Conservation (phyloP, 37 sponge, comb jelly and placozoan species). For the Halichondria panicea region DNA sequence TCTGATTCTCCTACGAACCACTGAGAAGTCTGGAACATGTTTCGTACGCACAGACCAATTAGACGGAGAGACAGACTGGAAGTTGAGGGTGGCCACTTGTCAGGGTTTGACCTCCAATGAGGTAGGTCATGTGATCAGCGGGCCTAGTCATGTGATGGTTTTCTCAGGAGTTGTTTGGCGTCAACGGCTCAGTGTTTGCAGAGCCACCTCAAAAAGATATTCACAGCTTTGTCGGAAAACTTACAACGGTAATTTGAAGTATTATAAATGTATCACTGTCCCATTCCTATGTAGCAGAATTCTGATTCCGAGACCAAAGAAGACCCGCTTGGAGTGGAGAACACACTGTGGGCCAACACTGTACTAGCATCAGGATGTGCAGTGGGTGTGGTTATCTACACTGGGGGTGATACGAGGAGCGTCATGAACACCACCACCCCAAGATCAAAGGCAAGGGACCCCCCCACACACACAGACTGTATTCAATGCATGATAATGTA, state of each 20-base stretch:
- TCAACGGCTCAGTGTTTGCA: conserved; percentile 67
- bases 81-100: conserved; percentile 69
- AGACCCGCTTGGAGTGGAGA: conserved; percentile 86
- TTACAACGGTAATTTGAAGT: conserved; percentile 49
- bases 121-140: conserved; percentile 12
- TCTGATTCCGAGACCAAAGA: conserved; percentile 33
- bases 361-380: conserved; percentile 92
- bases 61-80: conserved; percentile 99
- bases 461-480: background rate
- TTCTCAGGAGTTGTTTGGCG: conserved; percentile 48
- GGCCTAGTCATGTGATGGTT: background rate
- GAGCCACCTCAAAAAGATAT: conserved; percentile 87
- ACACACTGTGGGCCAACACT: conserved; percentile 92
- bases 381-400: conserved; percentile 86
- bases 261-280: background rate
- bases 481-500: background rate
- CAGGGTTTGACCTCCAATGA: conserved; percentile 65
- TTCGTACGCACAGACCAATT: conserved; percentile 94
- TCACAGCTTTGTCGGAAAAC: conserved; percentile 78
- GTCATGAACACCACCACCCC: conserved; percentile 83
- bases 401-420: conserved; percentile 87
- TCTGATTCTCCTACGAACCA: conserved; percentile 82
- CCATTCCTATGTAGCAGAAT: conserved; percentile 16
- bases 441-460: conserved; percentile 65
- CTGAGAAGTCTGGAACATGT: conserved; percentile 88